These are phyloP conservation scores for Reticulitermes speratus DNA, from an alignment of 1,140 invertebrate species.

Conservation along the genomic window DNA sequence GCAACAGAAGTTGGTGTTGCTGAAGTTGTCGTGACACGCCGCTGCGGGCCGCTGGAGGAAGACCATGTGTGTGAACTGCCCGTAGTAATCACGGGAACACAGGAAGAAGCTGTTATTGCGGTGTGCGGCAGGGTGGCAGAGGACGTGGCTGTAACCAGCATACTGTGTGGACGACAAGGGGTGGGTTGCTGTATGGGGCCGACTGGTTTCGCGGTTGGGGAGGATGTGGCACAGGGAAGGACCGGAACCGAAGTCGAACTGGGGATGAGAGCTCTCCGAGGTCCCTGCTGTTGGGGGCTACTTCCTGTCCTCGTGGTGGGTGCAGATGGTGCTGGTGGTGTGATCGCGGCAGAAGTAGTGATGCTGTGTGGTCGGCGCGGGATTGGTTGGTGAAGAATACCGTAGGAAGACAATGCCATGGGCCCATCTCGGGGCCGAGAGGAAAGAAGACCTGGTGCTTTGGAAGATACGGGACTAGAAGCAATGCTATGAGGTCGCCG, in stretches of 20 bases:
- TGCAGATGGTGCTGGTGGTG: constrained; percentile 38
- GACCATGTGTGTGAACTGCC: constrained; percentile 48
- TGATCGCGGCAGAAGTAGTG: constrained; percentile 40
- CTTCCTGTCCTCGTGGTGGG: constrained; percentile 37
- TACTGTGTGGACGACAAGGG: constrained; percentile 41
- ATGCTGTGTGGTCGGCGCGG: constrained; percentile 46
- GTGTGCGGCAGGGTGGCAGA: constrained; percentile 45
- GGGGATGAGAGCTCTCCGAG: constrained; percentile 47
- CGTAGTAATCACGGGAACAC: constrained; percentile 42
- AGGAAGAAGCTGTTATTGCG: constrained; percentile 48
- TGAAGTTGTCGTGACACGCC: constrained; percentile 44
- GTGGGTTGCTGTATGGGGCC: constrained; percentile 40
- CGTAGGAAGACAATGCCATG: constrained; percentile 15
- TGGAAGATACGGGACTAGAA: constrained; percentile 21
- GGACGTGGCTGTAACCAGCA: constrained; percentile 41
- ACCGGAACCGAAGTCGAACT: constrained; percentile 43
- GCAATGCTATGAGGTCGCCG: constrained; percentile 22
- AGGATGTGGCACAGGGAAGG: constrained; percentile 40
- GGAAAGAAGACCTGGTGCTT: background rate
- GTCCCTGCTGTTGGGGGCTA: constrained; percentile 44
- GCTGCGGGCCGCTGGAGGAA: constrained; percentile 43
- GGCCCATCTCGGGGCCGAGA: background rate
- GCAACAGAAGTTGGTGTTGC: constrained; percentile 38
- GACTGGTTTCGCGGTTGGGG: constrained; percentile 24
- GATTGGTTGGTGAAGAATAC: constrained; percentile 40